Evolutionary conservation across 2,888 invertebrate species (phyloP).

Genomic region (Tipula unca): DNA sequence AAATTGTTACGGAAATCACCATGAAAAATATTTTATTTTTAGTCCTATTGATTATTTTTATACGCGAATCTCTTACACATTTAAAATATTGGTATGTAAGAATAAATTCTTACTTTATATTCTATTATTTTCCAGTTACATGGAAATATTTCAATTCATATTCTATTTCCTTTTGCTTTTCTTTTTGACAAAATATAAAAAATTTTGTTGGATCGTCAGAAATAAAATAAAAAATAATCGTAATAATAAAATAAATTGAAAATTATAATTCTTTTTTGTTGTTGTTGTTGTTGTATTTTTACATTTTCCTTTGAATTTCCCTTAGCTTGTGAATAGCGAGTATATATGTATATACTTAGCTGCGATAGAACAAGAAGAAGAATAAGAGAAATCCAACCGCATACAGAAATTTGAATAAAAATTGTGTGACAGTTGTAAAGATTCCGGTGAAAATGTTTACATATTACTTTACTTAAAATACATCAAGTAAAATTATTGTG

Average conservation of each 20-base stretch:
- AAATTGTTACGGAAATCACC: conserved; percentile 14
- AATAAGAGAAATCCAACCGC: background rate
- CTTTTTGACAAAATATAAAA: background rate
- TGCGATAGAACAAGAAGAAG: background rate
- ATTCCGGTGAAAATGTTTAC: conserved; percentile 2
- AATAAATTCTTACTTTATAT: conserved; percentile 14
- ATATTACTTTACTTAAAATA: background rate
- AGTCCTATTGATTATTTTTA: background rate
- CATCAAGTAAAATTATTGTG: background rate
- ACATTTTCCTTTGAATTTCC: background rate
- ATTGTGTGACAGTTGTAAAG: background rate
- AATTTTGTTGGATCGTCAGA: background rate
- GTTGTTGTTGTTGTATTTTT: too few species aligned
- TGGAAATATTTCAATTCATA: conserved; percentile 8
- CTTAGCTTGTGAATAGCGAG: background rate
- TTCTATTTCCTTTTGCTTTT: conserved; percentile 8
- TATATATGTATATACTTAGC: background rate
- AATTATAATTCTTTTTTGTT: background rate
- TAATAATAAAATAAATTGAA: conserved; percentile 14
- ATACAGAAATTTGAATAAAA: background rate
- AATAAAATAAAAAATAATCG: background rate
- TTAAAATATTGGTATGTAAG: conserved; percentile 8
- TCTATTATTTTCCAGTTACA: conserved; percentile 14
- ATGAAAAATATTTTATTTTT: background rate
- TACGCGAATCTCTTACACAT: conserved; percentile 14